Evolutionary conservation across 2,113 vertebrate genomes (phyloP).

Genomic region (Strix uralensis): DNA sequence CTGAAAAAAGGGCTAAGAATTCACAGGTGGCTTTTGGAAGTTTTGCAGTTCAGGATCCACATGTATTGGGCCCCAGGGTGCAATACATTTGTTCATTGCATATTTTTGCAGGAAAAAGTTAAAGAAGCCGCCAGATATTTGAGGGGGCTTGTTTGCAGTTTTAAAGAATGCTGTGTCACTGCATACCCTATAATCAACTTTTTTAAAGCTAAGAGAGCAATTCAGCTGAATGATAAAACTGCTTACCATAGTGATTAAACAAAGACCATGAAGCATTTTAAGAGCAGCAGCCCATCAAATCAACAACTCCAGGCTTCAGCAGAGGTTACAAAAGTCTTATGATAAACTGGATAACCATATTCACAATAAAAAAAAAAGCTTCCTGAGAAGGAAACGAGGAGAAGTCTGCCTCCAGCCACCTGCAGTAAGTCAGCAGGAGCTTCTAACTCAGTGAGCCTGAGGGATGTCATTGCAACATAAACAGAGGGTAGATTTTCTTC

Average conservation of each 20-base stretch:
- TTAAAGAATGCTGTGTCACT: not conserved
- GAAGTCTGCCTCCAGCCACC: not conserved
- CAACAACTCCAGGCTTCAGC: not conserved
- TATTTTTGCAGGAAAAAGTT: not conserved
- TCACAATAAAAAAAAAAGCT: not conserved
- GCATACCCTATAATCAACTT: not conserved
- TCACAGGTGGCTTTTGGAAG: not conserved
- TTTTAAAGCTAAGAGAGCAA: conserved; percentile 22
- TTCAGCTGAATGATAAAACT: conserved; percentile 4
- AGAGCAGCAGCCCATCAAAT: not conserved
- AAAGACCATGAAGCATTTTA: not conserved
- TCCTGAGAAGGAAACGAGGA: not conserved
- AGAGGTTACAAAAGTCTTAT: not conserved
- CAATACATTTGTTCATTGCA: fast-evolving
- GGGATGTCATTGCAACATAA: not conserved
- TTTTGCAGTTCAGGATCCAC: not conserved
- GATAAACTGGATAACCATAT: not conserved
- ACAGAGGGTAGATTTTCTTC: not conserved
- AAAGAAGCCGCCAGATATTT: not conserved
- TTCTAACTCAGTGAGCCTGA: not conserved
- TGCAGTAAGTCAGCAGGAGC: not conserved
- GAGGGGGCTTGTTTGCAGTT: not conserved
- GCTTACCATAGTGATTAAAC: conserved; percentile 28
- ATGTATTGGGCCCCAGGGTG: not conserved
- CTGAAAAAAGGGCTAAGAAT: not conserved